These are phyloP conservation scores for Muscicapa comitata DNA, from an alignment of 2,797 vertebrate genomes.

Conservation along the genomic window DNA sequence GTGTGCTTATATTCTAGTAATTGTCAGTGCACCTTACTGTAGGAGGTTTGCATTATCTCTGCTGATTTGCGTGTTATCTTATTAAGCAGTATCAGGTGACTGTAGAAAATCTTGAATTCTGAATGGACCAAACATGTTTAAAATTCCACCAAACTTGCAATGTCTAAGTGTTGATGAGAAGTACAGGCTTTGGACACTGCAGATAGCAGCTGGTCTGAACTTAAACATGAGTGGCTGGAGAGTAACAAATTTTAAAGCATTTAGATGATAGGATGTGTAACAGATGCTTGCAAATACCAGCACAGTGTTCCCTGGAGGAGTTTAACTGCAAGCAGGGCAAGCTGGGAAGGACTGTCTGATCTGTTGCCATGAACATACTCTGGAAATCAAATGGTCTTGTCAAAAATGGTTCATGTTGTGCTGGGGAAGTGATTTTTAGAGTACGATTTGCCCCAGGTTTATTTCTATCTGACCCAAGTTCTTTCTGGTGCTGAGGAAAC, in stretches of 20 bases:
- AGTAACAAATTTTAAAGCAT: conserved; percentile 5
- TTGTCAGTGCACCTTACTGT: not conserved
- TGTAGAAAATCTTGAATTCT: conserved; percentile 81
- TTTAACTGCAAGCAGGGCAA: not conserved
- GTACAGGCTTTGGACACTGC: conserved; percentile 77
- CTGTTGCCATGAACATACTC: not conserved
- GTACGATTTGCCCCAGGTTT: not conserved
- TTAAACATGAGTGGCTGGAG: conserved; percentile 70
- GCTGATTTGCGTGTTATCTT: not conserved
- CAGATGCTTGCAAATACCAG: not conserved
- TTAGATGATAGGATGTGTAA: not conserved
- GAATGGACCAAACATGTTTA: conserved; percentile 71
- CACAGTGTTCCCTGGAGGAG: not conserved
- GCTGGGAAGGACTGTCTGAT: not conserved
- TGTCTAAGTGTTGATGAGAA: conserved; percentile 71
- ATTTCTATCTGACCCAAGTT: not conserved
- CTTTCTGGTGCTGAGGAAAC: not conserved
- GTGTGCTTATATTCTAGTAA: not conserved
- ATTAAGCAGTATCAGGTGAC: conserved; percentile 71
- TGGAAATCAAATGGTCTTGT: not conserved
- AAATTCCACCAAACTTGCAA: conserved; percentile 74
- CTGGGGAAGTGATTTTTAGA: not conserved
- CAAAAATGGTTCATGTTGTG: not conserved
- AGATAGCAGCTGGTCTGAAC: conserved; percentile 67
- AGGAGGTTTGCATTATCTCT: not conserved